phyloP scores from a whole-genome alignment of 2,888 invertebrate species.

The Hypsopygia costalis region DNA sequence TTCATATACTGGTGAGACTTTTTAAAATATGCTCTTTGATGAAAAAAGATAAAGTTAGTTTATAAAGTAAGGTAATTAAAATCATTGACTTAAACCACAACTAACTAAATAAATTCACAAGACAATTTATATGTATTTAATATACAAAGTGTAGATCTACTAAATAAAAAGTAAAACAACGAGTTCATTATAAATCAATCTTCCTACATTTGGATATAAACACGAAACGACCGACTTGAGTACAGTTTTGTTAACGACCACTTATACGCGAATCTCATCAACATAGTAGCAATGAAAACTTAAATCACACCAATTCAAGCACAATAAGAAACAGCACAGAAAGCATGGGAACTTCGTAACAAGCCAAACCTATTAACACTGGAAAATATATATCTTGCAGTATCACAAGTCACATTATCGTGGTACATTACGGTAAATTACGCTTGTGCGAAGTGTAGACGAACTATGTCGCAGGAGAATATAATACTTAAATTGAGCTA shows the following conservation, averaged over 20 bases:
- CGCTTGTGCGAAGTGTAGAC: no score
- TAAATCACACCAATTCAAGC: conserved; percentile 54
- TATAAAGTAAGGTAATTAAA: no score
- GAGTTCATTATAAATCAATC: conserved; percentile 12
- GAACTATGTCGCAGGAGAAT: no score
- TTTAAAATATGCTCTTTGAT: no score
- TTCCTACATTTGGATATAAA: conserved; percentile 20
- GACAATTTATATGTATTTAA: neutral
- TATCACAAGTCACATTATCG: no score
- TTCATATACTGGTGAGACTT: no score
- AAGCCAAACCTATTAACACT: conserved; percentile 55
- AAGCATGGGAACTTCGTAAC: conserved; percentile 71
- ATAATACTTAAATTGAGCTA: no score
- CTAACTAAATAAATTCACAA: no score
- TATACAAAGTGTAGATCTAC: neutral
- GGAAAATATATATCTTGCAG: no score
- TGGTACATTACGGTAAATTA: no score
- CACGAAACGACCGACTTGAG: neutral
- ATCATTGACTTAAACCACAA: no score
- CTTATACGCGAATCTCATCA: conserved; percentile 38
- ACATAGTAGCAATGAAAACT: conserved; percentile 44
- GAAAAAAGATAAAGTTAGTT: no score
- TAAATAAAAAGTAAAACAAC: neutral
- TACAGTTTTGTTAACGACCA: conserved; percentile 32
- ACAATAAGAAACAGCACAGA: conserved; percentile 40